phyloP scores from a whole-genome alignment of 2,888 invertebrate species.

The Xanthorhoe designata region DNA sequence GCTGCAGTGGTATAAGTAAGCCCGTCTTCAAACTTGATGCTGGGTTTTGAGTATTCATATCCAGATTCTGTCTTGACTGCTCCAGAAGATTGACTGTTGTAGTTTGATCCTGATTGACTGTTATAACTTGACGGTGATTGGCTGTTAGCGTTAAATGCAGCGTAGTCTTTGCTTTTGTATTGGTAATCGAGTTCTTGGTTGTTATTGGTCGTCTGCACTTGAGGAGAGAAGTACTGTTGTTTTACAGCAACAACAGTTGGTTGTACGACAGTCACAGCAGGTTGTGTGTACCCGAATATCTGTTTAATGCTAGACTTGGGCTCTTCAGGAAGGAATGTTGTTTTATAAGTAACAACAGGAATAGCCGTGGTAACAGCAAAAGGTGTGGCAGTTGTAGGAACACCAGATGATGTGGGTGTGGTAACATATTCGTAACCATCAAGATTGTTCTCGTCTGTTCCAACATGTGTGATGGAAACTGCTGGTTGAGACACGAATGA shows the following conservation, averaged over 20 bases:
- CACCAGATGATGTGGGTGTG: constrained; percentile 74
- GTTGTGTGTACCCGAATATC: constrained; percentile 76
- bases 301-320: constrained; percentile 76
- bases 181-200: constrained; percentile 66
- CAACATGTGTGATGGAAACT: constrained; percentile 72
- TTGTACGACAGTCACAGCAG: constrained; percentile 75
- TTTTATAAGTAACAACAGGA: constrained; percentile 68
- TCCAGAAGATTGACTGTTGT: constrained; percentile 35
- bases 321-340: constrained; percentile 69
- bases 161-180: constrained; percentile 53
- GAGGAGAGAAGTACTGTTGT: constrained; percentile 58
- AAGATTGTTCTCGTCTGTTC: constrained; percentile 67
- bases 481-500: constrained; percentile 67
- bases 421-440: constrained; percentile 72
- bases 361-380: constrained; percentile 71
- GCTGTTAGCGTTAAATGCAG: constrained; percentile 36
- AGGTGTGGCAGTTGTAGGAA: constrained; percentile 76
- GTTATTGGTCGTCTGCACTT: constrained; percentile 60
- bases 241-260: constrained; percentile 66
- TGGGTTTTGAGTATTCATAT: constrained; percentile 71
- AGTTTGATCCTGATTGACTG: constrained; percentile 21
- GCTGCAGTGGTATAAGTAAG: constrained; percentile 66
- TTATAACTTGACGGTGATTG: constrained; percentile 33
- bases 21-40: constrained; percentile 71
- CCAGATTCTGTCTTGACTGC: constrained; percentile 53